These are phyloP conservation scores for Aegithalos caudatus DNA, from an alignment of 2,113 vertebrate genomes.

Conservation along the genomic window DNA sequence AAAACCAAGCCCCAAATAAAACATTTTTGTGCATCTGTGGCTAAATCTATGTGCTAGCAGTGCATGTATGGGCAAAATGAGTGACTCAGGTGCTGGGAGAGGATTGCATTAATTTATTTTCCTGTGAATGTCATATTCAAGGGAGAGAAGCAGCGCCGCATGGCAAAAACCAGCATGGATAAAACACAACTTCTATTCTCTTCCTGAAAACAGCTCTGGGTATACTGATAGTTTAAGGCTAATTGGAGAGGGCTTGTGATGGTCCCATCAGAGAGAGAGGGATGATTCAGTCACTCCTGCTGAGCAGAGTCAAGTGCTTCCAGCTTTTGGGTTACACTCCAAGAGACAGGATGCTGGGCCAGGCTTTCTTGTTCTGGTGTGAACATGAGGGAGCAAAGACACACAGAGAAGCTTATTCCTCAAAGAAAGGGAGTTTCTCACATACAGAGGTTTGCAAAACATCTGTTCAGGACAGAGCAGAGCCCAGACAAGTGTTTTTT, in stretches of 20 bases:
- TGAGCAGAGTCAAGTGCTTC: not conserved
- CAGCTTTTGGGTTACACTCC: not conserved
- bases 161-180: not conserved
- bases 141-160: not conserved
- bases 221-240: not conserved
- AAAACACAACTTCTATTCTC: not conserved
- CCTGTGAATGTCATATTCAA: not conserved
- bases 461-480: not conserved
- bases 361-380: not conserved
- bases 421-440: not conserved
- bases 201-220: not conserved
- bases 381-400: not conserved
- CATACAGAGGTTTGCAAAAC: not conserved
- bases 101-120: not conserved
- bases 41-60: not conserved
- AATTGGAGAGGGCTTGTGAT: constrained; percentile 8
- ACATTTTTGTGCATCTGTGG: not conserved
- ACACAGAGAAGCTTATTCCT: not conserved
- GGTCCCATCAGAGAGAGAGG: not conserved
- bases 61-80: not conserved
- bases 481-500: not conserved
- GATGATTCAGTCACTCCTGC: not conserved
- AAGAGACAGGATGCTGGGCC: not conserved
- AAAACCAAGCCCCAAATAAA: not conserved
- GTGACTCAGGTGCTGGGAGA: not conserved